phyloP scores from a whole-genome alignment of 2,113 vertebrate species.

The Gnathonemus echidnorhynchus region DNA sequence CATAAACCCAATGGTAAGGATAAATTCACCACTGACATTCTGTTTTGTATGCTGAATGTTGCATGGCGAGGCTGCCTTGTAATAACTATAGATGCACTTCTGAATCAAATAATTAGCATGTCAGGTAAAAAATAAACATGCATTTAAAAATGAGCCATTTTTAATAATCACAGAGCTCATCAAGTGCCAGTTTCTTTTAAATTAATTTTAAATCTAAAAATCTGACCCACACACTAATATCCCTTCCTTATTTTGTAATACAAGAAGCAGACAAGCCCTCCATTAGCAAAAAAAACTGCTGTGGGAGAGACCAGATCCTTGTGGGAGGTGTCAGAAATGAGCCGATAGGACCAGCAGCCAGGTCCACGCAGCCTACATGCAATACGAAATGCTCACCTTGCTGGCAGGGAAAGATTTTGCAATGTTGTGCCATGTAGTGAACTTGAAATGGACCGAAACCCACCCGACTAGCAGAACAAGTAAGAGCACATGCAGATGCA shows the following conservation, averaged over 20 bases:
- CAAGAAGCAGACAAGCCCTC: background rate
- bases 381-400: background rate
- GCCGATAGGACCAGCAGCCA: background rate
- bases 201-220: background rate
- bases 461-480: background rate
- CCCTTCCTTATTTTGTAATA: background rate
- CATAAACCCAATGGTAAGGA: background rate
- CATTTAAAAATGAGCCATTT: background rate
- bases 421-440: background rate
- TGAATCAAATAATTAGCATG: background rate
- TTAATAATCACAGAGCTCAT: background rate
- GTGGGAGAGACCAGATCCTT: background rate
- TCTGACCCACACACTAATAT: background rate
- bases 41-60: background rate
- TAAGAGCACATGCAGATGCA: slow-evolving; percentile 46
- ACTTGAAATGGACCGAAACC: background rate
- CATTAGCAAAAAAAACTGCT: background rate
- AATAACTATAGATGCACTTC: background rate
- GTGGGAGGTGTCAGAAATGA: background rate
- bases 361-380: background rate
- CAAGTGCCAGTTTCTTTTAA: background rate
- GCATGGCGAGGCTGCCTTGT: background rate
- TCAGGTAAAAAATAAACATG: background rate
- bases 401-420: background rate
- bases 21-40: background rate